Base-by-base conservation (phyloP, 1,140 invertebrate genomes). In the Eriocheir sinensis region DNA sequence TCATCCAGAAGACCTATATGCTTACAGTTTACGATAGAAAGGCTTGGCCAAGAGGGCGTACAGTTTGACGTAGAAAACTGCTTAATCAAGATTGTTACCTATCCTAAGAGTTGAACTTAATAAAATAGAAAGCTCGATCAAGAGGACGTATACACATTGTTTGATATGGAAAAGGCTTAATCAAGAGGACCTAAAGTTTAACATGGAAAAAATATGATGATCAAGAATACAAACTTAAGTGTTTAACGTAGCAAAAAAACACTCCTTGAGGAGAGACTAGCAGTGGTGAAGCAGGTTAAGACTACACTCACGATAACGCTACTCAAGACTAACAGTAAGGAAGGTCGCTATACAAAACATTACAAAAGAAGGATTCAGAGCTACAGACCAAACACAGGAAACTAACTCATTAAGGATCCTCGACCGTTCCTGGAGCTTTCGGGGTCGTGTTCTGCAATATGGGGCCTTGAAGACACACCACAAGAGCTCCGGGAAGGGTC, bases 301-400 rank as follows among this genome's bases (percentile, higher is more conserved):
- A 8, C 60, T 72, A 72, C 60, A 72, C 60, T n/a, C n/a, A 72
- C 60, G 21, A n/a, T 72, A 72, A 72, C 9, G 60, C 60, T 72
- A 72, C 60, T n/a, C 60, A 72, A 72, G 60, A 72, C 60, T 72
- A 72, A n/a, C n/a, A n/a, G n/a, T n/a, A n/a, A n/a, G n/a, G n/a
- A n/a, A 72, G 60, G 21, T 72, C 21, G n/a, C 60, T 72, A 72
- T 48, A 48, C 44, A 48, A 48, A 48, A 8, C 44, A 72, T 4
- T 72, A 72, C 60, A 72, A 72, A 72, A n/a, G 27, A 72, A n/a
- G 27, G n/a, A 72, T 72, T n/a, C 60, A 72, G 21, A 72, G 60
- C 60, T 72, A n/a, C 60, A n/a, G 60, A 72, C 60, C 27, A 72
- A 21, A 72, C 60, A 72, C 21, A n/a, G 21, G 60, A 72, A 72